A percentile compares a stretch with the other conserved stretches of the same genome.
These are phyloP conservation scores for Seriola quinqueradiata DNA, from an alignment of 2,113 vertebrate genomes.

Conservation along the genomic window DNA sequence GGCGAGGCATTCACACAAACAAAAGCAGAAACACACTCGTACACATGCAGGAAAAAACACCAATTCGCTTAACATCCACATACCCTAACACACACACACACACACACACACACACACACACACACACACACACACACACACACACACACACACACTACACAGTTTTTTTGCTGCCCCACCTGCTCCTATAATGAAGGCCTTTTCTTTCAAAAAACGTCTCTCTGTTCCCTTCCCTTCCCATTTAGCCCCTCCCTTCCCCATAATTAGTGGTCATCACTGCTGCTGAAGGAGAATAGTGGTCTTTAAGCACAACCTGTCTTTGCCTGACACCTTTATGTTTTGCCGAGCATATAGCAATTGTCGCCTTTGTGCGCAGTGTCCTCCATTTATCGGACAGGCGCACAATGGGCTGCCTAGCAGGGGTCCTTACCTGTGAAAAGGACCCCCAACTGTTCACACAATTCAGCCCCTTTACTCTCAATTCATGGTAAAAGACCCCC, in stretches of 20 bases:
- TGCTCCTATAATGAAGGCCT: conserved; percentile 79
- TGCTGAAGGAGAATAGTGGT: conserved; percentile 77
- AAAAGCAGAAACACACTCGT: conserved; percentile 61
- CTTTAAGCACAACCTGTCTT: conserved; percentile 84
- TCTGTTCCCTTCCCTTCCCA: conserved; percentile 43
- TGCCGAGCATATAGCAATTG: conserved; percentile 80
- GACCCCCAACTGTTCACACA: conserved; percentile 78
- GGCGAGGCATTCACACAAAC: conserved; percentile 41
- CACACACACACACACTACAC: conserved; percentile 35
- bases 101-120: conserved; percentile 55
- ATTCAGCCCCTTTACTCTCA: conserved; percentile 77
- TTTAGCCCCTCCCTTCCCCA: conserved; percentile 62
- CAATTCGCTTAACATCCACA: conserved; percentile 54
- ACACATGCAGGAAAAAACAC: conserved; percentile 42
- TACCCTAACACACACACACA: conserved; percentile 56
- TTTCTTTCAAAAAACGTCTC: conserved; percentile 72
- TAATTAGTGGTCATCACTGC: conserved; percentile 85
- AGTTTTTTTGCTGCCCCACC: conserved; percentile 66
- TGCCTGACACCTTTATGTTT: conserved; percentile 83
- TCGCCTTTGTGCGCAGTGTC: conserved; percentile 81
- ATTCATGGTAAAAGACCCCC: conserved; percentile 74
- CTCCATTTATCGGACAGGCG: conserved; percentile 80
- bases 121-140: conserved; percentile 46
- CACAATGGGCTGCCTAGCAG: conserved; percentile 80
- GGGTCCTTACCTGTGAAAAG: conserved; percentile 87